These are phyloP conservation scores for Megalops cyprinoides DNA, from an alignment of 2,797 vertebrate species.

Conservation along the genomic window DNA sequence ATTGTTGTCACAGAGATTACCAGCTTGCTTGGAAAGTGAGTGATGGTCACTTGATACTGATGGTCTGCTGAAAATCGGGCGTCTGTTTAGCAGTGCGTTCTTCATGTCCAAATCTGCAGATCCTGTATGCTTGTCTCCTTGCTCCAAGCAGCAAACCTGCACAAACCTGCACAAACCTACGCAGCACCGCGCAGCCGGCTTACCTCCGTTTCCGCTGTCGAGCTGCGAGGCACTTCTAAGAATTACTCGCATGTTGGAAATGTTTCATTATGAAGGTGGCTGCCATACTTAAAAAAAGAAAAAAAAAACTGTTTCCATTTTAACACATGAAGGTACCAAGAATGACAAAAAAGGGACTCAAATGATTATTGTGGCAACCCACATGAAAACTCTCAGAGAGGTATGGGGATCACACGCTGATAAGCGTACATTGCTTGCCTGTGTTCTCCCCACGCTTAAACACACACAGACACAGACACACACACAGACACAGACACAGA, in stretches of 20 bases:
- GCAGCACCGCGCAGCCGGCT: background rate
- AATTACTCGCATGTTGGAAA: background rate
- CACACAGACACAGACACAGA: no score
- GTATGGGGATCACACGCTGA: background rate
- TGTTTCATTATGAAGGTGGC: background rate
- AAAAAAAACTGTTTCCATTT: conserved; percentile 8
- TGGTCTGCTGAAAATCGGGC: background rate
- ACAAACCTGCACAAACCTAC: background rate
- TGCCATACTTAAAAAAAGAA: background rate
- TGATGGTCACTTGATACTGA: no score
- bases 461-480: no score
- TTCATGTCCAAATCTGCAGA: background rate
- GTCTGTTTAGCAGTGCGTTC: background rate
- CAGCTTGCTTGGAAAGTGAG: background rate
- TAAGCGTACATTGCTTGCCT: background rate
- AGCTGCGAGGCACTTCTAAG: conserved; percentile 12
- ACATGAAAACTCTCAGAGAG: background rate
- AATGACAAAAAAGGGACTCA: background rate
- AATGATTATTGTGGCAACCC: background rate
- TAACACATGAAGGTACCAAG: background rate
- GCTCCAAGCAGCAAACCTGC: background rate
- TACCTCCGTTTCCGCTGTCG: background rate
- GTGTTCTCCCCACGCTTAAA: background rate
- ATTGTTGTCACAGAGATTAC: background rate
- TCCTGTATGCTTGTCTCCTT: background rate